These are phyloP conservation scores for Bombyx huttoni DNA, from an alignment of 2,888 invertebrate species.

Conservation along the genomic window DNA sequence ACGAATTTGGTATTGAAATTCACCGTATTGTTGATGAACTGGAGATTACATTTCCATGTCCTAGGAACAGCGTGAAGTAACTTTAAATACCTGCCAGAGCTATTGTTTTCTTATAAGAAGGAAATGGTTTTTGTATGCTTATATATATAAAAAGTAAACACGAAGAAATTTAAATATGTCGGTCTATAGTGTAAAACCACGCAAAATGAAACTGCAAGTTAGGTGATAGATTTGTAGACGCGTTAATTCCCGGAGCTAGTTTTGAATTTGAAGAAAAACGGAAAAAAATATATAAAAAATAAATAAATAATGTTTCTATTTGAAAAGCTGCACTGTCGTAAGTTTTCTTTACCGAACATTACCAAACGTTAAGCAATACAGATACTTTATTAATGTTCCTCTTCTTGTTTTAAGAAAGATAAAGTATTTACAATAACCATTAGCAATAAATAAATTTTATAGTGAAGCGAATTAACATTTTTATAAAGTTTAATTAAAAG, in stretches of 20 bases:
- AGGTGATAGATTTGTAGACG: constrained; percentile 68
- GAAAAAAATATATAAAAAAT: constrained; percentile 31
- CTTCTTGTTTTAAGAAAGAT: constrained; percentile 72
- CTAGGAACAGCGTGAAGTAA: constrained; percentile 14
- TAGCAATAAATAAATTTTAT: constrained; percentile 68
- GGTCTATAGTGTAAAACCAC: constrained; percentile 4
- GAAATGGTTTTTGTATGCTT: too few species aligned
- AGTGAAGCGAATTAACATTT: constrained; percentile 62
- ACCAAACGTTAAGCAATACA: constrained; percentile 66
- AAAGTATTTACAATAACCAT: constrained; percentile 67
- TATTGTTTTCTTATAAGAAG: constrained; percentile 5
- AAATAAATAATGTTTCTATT: constrained; percentile 56
- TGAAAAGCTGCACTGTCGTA: constrained; percentile 70
- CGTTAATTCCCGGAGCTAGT: constrained; percentile 64
- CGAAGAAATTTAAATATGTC: constrained; percentile 23
- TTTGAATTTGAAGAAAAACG: constrained; percentile 32
- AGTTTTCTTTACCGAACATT: constrained; percentile 59
- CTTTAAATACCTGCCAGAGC: constrained; percentile 23
- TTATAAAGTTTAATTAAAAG: constrained; percentile 70
- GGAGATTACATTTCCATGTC: constrained; percentile 3
- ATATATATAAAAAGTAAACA: constrained; percentile 19
- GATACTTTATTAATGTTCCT: constrained; percentile 72
- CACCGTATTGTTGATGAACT: constrained; percentile 9
- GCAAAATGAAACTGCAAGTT: constrained; percentile 36
- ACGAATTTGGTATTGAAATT: constrained; percentile 32